Evolutionary conservation across 2,797 vertebrate species (phyloP), one percentile per base, ranked within the genome.

Genomic region (Neomorphus geoffroyi): DNA sequence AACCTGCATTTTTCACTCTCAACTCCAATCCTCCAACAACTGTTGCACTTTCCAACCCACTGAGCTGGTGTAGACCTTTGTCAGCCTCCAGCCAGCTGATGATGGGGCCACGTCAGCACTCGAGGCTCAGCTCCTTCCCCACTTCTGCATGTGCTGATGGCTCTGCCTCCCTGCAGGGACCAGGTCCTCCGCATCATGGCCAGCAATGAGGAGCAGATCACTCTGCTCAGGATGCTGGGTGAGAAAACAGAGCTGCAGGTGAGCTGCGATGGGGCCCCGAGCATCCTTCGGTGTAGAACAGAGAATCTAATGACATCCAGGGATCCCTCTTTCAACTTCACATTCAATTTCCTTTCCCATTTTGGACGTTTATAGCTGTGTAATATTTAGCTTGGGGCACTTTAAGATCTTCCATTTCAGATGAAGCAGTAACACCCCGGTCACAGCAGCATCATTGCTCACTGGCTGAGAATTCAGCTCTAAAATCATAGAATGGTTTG

Each of bases 131-230:
- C 26, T 67, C 54, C 54, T 56, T 60, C 11, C 7, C 17, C 19
- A n/a, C n/a, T 67, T 50, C n/a, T 0, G 4, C 16, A 1, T 9
- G 9, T 2, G 4, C 35, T 80, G 62, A 43, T 46, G 50, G 87
- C 66, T 96, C 48, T 96, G 24, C 57, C 64, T 86, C 80, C 82
- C 72, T 33, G 37, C 96, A 98, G 98, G 92, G 96, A 98, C 85
- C 98, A 98, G 89, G 98, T 98, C 53, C 97, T 98, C 64, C 97
- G 96, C 39, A 10, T 97, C 86, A 41, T 1, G 7, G 95, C 97
- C 78, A 93, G 92, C 28, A 37, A 64, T 0, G 90, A 97, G 93
- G 88, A 91, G 83, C 95, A 98, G 70, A 41, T 98, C 16, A 8
- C 58, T 48, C 69, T 97, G 77, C 96, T 98, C 13, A 82, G 73